Base-by-base conservation (phyloP, 2,797 vertebrate genomes). In the Pipistrellus kuhlii region DNA sequence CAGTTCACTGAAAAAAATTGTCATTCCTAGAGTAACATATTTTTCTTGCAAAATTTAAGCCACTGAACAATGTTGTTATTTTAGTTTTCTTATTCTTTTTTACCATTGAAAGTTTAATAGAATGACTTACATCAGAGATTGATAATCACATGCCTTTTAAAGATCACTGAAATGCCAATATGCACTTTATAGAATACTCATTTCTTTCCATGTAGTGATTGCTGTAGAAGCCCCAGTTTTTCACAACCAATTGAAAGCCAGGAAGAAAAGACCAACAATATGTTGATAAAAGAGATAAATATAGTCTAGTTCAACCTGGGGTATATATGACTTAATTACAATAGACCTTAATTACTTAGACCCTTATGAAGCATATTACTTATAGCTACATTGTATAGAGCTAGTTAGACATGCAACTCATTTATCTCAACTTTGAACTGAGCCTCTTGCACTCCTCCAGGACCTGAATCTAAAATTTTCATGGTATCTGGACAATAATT, bases 11-110 rank as follows among this genome's bases (percentile, higher is more conserved):
- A 62, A 30, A 62, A 62, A 14, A 62, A 62, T 30, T 35, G 68
- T 85, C 9, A 53, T 83, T 82, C 23, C 32, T 78, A 25, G 21
- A 72, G 14, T 82, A 66, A n/a, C 12, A 55, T 10, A 55, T 76
- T 35, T 35, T 1, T 6, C 9, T 8, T 10, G 9, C 12, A n/a
- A 95, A 86, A 62, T 51, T 59, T 46, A 77, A 88, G 25, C 3
- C 15, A 69, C 0, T 57, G 8, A 71, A 35, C 32, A 46, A 55
- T 44, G 6, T 77, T 53, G 57, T 6, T 32, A 48, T 51, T 48
- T 87, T 53, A 30, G 41, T 69, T 77, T 89, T 85, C 35, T 87
- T 64, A 85, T 73, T 85, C 2, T 80, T 80, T 66, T 64, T 53
- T 77, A 41, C 20, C 38, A n/a, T 41, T 12, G 17, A 88, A 88